Evolutionary conservation across 2,113 vertebrate species (phyloP), one percentile per base, ranked within the genome.

Genomic region (Progne subis): DNA sequence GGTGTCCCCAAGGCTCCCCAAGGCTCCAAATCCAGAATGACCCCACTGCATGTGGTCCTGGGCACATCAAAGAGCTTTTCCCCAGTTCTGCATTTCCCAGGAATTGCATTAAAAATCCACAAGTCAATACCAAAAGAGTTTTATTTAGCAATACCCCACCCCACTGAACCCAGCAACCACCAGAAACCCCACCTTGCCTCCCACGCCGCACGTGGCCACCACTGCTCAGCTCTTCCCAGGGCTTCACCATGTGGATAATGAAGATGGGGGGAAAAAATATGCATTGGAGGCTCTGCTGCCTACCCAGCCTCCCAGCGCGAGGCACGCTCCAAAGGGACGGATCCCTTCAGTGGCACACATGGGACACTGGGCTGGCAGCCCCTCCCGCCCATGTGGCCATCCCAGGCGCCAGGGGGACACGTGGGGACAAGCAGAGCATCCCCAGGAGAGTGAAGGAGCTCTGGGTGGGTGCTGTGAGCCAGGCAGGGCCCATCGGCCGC

Each of bases 271-370:
- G 37, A 3, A 0, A 1, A 52, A 31, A 7, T 0, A 13, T 21
- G n/a, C 69, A n/a, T 1, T 11, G 39, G 67, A 80, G 90, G 55
- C 82, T 82, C 21, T 83, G 79, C 25, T n/a, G 65, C 90, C 82
- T 74, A 91, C 84, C 89, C 79, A 86, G 18, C 75, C 59, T 90
- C 75, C 49, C 74, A 21, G n/a, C 0, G 1, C 0, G 2, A 26
- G 11, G 46, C 56, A 74, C 0, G 0, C 39, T 70, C 43, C 5
- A 0, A 3, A 9, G 5, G 11, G 2, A 26, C 0, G 2, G 14
- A 26, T 53, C 49, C 76, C 55, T 68, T 79, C 49, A 1, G 3
- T 28, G 9, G 1, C 7, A 3, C 69, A 18, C 2, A 0, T 3
- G 44, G 77, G 50, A 26, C 69, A 28, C 43, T 0, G 3, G 31